Conservation (phyloP, 2,888 invertebrate genomes). For the Hirtodrosophila trivittata region DNA sequence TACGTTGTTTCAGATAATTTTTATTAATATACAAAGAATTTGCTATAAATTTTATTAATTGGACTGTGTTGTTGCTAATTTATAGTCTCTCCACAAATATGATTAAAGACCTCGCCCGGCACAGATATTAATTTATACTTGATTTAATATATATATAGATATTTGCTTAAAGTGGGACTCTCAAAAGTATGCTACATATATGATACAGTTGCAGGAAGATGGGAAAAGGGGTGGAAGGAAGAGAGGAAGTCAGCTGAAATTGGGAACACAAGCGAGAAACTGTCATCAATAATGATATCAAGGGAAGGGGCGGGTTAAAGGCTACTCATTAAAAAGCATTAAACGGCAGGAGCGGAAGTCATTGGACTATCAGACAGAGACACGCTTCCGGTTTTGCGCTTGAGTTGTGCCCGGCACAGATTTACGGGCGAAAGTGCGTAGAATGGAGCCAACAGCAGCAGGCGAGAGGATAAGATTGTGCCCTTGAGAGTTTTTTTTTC, state of each 20-base stretch:
- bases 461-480: neutral
- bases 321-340: slow-evolving; percentile 78
- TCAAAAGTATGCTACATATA: too few species aligned
- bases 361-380: slow-evolving; percentile 75
- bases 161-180: too few species aligned
- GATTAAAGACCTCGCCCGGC: too few species aligned
- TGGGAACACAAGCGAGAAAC: slow-evolving; percentile 43
- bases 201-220: neutral
- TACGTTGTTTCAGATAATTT: slow-evolving; percentile 29
- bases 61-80: too few species aligned
- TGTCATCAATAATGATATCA: slow-evolving; percentile 46
- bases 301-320: neutral
- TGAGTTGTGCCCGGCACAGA: slow-evolving; percentile 47
- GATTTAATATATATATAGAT: too few species aligned
- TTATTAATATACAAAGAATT: slow-evolving; percentile 15
- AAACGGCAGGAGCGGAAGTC: slow-evolving; percentile 77
- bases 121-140: too few species aligned
- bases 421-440: slow-evolving; percentile 61
- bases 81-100: too few species aligned
- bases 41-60: slow-evolving; percentile 9
- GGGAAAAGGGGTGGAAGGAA: neutral
- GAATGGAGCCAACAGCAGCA: slow-evolving; percentile 23
- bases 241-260: neutral
- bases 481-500: slow-evolving; percentile 9
- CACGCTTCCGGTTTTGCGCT: slow-evolving; percentile 73